Percentiles rank a stretch among this genome's conserved stretches.
Evolutionary conservation across 2,113 vertebrate species (phyloP).

Genomic region (Psilopogon haemacephalus): DNA sequence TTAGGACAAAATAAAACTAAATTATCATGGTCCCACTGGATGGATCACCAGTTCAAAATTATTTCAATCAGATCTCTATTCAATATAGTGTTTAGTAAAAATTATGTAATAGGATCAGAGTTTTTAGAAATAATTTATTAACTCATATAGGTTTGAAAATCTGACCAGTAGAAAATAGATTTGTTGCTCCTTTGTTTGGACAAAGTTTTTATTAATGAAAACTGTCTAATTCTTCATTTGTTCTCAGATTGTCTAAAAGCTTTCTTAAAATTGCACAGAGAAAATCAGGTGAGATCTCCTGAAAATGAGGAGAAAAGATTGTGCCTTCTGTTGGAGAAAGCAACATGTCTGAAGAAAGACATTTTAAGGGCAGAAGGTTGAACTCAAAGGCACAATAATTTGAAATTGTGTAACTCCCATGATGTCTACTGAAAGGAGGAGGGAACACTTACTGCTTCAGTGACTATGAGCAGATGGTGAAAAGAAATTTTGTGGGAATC

Average conservation of each 20-base stretch:
- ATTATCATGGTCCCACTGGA: not conserved
- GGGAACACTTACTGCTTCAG: not conserved
- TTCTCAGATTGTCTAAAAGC: not conserved
- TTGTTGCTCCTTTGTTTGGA: not conserved
- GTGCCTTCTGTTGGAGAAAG: not conserved
- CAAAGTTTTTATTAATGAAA: not conserved
- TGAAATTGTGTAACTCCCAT: not conserved
- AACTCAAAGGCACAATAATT: not conserved
- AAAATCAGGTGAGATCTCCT: not conserved
- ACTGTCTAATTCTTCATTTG: not conserved
- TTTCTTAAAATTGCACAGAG: not conserved
- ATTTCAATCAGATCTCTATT: not conserved
- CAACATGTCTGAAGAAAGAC: not conserved
- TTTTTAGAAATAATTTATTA: not conserved
- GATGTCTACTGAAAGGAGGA: not conserved
- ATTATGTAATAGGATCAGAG: not conserved
- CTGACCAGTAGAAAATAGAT: not conserved
- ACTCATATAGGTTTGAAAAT: not conserved
- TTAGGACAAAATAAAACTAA: not conserved
- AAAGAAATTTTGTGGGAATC: not conserved
- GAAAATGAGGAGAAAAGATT: not conserved
- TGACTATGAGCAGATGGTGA: not conserved
- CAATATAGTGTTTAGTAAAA: not conserved
- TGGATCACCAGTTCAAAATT: not conserved
- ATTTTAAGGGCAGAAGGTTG: not conserved